phyloP scores from a whole-genome alignment of 2,797 vertebrate genomes.

The Semotilus atromaculatus region DNA sequence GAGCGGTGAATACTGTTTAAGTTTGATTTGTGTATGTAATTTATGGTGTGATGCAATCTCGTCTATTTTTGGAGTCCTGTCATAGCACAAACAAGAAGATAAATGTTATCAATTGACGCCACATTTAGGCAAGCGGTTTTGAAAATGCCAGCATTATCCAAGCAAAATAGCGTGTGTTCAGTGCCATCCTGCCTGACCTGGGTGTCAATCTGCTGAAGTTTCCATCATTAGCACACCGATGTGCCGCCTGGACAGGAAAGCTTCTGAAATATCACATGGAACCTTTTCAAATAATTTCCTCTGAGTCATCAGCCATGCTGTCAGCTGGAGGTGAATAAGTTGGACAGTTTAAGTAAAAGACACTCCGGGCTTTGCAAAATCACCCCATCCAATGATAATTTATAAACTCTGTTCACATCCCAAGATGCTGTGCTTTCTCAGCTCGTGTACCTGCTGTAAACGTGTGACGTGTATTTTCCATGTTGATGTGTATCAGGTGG shows the following conservation, averaged over 20 bases:
- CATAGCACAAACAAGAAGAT: slow-evolving; percentile 43
- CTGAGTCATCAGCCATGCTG: slow-evolving; percentile 28
- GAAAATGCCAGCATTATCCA: slow-evolving; percentile 61
- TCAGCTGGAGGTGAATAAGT: slow-evolving; percentile 13
- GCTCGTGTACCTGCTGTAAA: slow-evolving; percentile 7
- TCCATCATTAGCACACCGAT: slow-evolving; percentile 72
- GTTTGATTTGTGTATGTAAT: slow-evolving; percentile 25
- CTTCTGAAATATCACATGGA: slow-evolving; percentile 70
- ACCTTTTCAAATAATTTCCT: slow-evolving; percentile 76
- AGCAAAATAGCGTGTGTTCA: slow-evolving; percentile 66
- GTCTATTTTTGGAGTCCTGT: slow-evolving; percentile 41
- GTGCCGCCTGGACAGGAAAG: slow-evolving; percentile 74
- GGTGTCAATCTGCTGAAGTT: slow-evolving; percentile 68
- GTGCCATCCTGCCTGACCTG: slow-evolving; percentile 64
- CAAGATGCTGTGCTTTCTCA: not conserved
- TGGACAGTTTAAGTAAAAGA: slow-evolving; percentile 15
- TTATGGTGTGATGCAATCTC: not conserved
- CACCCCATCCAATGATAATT: not conserved
- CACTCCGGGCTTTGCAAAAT: not conserved
- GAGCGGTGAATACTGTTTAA: not conserved
- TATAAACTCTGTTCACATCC: not conserved
- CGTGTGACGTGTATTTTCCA: slow-evolving; percentile 41
- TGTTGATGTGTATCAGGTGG: slow-evolving; percentile 47
- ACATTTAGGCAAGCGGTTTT: slow-evolving; percentile 33
- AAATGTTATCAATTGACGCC: slow-evolving; percentile 52